Conservation (phyloP, 2,888 invertebrate genomes). For the Apodemia hepburni region DNA sequence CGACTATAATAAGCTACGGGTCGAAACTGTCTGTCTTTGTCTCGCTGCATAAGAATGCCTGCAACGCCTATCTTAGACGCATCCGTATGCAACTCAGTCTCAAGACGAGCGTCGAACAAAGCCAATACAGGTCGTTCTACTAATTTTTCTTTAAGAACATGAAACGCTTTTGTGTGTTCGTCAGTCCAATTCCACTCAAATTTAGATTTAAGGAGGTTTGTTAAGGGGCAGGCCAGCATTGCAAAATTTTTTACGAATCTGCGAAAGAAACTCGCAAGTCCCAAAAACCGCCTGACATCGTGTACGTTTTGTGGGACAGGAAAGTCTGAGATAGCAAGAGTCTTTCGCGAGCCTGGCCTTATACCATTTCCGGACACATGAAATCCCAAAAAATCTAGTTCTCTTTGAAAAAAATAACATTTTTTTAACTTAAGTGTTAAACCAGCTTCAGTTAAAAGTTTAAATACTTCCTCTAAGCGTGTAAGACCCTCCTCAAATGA, state of each 20-base stretch:
- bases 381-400: slow-evolving; percentile 33
- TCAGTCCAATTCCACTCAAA: slow-evolving; percentile 22
- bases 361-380: slow-evolving; percentile 31
- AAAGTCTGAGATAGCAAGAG: slow-evolving; percentile 31
- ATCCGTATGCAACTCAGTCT: background rate
- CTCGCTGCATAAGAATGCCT: slow-evolving; percentile 1
- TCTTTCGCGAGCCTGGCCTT: slow-evolving; percentile 32
- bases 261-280: slow-evolving; percentile 28
- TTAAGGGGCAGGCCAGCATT: slow-evolving; percentile 20
- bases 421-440: background rate
- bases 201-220: slow-evolving; percentile 18
- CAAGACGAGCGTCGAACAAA: background rate
- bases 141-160: slow-evolving; percentile 17
- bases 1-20: slow-evolving; percentile 4
- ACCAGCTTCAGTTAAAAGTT: too few relatives aligned
- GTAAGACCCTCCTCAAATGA: too few relatives aligned
- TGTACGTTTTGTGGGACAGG: slow-evolving; percentile 32
- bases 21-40: background rate
- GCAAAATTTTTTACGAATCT: slow-evolving; percentile 35
- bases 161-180: slow-evolving; percentile 18
- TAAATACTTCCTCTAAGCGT: too few relatives aligned
- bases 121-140: background rate
- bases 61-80: background rate
- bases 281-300: slow-evolving; percentile 39
- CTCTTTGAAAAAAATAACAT: slow-evolving; percentile 21